A percentile compares a stretch with the other conserved stretches of the same genome.
Evolutionary conservation across 2,797 vertebrate species (phyloP).

Genomic region (Oreochromis mossambicus): DNA sequence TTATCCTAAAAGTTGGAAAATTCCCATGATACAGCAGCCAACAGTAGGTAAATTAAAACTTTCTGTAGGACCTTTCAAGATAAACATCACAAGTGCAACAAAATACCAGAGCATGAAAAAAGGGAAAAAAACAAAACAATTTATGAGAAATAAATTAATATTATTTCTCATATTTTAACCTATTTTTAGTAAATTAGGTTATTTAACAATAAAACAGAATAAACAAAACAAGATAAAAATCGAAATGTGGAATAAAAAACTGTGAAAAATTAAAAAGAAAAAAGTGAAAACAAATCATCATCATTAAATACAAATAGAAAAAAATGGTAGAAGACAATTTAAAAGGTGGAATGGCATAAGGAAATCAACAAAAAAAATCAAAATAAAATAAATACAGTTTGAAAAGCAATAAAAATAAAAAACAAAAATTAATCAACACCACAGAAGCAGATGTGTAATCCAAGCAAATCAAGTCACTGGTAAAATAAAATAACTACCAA

Average conservation of each 20-base stretch:
- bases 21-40: not conserved
- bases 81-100: not conserved
- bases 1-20: not conserved
- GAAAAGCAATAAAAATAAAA: not conserved
- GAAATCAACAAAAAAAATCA: not conserved
- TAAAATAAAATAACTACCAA: not conserved
- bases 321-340: not conserved
- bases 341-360: not conserved
- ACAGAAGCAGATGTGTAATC: not conserved
- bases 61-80: not conserved
- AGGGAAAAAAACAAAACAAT: not conserved
- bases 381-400: not conserved
- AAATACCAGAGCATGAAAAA: not conserved
- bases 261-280: not conserved
- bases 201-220: not conserved
- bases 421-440: not conserved
- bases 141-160: not conserved
- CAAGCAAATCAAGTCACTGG: not conserved
- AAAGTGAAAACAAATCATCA: not conserved
- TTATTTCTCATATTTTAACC: not conserved
- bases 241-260: not conserved
- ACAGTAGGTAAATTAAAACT: not conserved
- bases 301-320: not conserved
- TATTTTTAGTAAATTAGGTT: not conserved
- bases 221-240: not conserved